phyloP scores from a whole-genome alignment of 2,888 invertebrate genomes.

The Cabera pusaria region DNA sequence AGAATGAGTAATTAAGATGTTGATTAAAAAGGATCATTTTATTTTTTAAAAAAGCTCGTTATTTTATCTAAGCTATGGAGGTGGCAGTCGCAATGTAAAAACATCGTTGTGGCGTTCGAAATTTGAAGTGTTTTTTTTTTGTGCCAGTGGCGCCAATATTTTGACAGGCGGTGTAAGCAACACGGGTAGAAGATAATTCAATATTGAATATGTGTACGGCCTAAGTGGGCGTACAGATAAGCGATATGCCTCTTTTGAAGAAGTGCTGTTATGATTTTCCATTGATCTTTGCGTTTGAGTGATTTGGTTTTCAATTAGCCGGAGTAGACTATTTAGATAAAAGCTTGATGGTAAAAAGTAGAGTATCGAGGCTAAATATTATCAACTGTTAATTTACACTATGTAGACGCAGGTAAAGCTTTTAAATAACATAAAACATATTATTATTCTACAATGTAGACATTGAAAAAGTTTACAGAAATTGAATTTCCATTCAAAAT shows the following conservation, averaged over 20 bases:
- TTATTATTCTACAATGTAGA: too few species aligned
- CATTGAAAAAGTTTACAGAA: too few species aligned
- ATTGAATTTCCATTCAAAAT: too few species aligned
- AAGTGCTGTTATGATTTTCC: slow-evolving; percentile 26
- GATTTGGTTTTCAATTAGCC: not conserved
- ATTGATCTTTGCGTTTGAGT: slow-evolving; percentile 10
- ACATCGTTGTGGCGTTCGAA: slow-evolving; percentile 6
- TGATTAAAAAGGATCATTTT: slow-evolving; percentile 5
- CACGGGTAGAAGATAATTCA: slow-evolving; percentile 17
- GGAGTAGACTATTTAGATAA: too few species aligned
- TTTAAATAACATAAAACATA: too few species aligned
- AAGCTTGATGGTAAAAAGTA: too few species aligned
- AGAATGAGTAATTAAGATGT: slow-evolving; percentile 15
- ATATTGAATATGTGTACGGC: slow-evolving; percentile 14
- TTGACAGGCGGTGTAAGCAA: slow-evolving; percentile 28
- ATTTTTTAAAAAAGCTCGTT: not conserved
- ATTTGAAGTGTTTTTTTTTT: slow-evolving; percentile 26
- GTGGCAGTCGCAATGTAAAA: slow-evolving; percentile 12
- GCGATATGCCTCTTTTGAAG: slow-evolving; percentile 23
- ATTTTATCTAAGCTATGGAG: slow-evolving; percentile 6
- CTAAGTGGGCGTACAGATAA: slow-evolving; percentile 29
- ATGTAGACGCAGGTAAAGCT: too few species aligned
- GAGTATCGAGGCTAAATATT: too few species aligned
- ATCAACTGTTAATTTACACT: too few species aligned
- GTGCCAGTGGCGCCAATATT: slow-evolving; percentile 33